Evolutionary conservation across 92 coral and sea anemone genomes (phyloP).

Genomic region (Bergia sp.): DNA sequence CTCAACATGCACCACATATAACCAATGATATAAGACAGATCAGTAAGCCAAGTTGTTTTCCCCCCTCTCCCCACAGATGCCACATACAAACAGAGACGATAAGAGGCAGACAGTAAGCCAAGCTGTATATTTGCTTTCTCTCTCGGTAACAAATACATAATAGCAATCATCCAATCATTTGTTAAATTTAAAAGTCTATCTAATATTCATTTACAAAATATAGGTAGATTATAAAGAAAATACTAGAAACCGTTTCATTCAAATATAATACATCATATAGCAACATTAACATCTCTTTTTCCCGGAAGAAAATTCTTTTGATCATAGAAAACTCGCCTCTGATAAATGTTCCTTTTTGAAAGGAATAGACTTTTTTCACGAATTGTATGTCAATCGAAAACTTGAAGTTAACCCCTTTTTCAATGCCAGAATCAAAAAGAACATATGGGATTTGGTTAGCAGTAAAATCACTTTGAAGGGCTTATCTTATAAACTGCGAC

Average conservation of each 20-base stretch:
- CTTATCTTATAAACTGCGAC: too few relatives aligned
- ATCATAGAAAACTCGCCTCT: conserved; percentile 81
- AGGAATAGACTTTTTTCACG: conserved; percentile 50
- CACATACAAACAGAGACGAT: neutral
- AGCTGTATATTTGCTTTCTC: conserved; percentile 56
- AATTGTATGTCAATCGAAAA: too few relatives aligned
- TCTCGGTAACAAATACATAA: conserved; percentile 74
- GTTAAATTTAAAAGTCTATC: conserved; percentile 89
- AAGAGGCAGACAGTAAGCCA: conserved; percentile 8
- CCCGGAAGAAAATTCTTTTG: conserved; percentile 60
- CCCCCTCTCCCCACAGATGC: too few relatives aligned
- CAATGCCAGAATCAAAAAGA: too few relatives aligned
- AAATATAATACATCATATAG: conserved; percentile 89
- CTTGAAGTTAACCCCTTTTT: too few relatives aligned
- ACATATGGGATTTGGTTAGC: too few relatives aligned
- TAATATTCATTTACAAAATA: conserved; percentile 95
- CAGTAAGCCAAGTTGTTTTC: conserved; percentile 35
- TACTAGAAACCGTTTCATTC: conserved; percentile 87
- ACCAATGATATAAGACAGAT: neutral
- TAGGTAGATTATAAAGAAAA: conserved; percentile 91
- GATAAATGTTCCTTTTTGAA: conserved; percentile 83
- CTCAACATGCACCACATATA: too few relatives aligned
- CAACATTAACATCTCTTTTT: conserved; percentile 65
- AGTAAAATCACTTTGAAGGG: too few relatives aligned
- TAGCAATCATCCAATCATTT: conserved; percentile 81